Evolutionary conservation across 1,140 invertebrate genomes (phyloP).

Genomic region (Drosophila parvula): DNA sequence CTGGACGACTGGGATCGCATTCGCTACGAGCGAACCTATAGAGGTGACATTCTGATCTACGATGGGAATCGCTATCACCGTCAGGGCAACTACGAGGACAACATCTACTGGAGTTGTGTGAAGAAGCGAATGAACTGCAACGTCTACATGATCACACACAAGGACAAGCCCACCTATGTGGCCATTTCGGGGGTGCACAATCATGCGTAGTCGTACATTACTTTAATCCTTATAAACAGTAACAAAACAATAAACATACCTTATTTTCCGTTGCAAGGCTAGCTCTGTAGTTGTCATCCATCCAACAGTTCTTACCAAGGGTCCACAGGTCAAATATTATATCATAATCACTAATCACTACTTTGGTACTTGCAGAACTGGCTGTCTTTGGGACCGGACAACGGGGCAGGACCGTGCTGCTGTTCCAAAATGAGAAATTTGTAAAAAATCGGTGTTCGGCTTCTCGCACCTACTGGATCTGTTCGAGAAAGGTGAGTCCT

Average conservation of each 20-base stretch:
- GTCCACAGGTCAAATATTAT: background rate
- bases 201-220: conserved; percentile 38
- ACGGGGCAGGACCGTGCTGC: conserved; percentile 71
- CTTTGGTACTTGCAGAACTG: conserved; percentile 60
- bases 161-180: conserved; percentile 61
- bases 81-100: conserved; percentile 30
- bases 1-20: conserved; percentile 72
- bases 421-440: conserved; percentile 73
- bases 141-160: conserved; percentile 60
- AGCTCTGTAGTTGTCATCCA: conserved; percentile 21
- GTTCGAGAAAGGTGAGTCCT: conserved; percentile 69
- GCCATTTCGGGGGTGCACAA: conserved; percentile 70
- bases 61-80: conserved; percentile 45
- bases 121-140: conserved; percentile 29
- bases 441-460: conserved; percentile 78
- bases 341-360: background rate
- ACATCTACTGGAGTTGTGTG: conserved; percentile 53
- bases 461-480: conserved; percentile 81
- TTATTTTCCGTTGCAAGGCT: conserved; percentile 1
- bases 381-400: conserved; percentile 78
- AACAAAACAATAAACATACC: conserved; percentile 25
- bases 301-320: background rate
- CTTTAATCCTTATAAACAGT: conserved; percentile 7
- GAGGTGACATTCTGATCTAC: conserved; percentile 50
- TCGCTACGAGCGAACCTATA: conserved; percentile 43